These are phyloP conservation scores for Gallirallus australis DNA, from an alignment of 2,797 vertebrate genomes.

Conservation along the genomic window DNA sequence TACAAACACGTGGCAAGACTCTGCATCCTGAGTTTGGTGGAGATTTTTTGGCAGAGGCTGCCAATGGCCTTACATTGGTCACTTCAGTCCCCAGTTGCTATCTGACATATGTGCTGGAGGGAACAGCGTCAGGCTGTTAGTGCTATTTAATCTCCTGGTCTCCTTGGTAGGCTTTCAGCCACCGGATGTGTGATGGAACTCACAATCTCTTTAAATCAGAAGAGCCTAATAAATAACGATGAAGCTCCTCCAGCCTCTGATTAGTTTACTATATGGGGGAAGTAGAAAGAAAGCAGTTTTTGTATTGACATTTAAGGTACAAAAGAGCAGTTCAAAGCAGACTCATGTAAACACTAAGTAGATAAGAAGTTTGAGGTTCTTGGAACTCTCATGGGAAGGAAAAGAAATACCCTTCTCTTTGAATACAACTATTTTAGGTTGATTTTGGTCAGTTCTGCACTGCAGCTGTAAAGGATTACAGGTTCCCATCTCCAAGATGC, in stretches of 20 bases:
- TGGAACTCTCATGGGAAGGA: not conserved
- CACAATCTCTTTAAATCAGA: slow-evolving; percentile 37
- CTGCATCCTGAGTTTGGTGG: not conserved
- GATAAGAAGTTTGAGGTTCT: not conserved
- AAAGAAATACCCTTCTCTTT: not conserved
- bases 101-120: slow-evolving; percentile 40
- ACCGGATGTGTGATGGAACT: slow-evolving; percentile 35
- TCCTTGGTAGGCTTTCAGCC: slow-evolving; percentile 17
- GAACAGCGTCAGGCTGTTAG: not conserved
- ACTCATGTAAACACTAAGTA: not conserved
- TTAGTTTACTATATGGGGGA: slow-evolving; percentile 11
- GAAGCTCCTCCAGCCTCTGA: not conserved
- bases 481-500: not conserved
- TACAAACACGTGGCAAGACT: not conserved
- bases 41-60: not conserved
- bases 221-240: slow-evolving; percentile 56
- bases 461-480: not conserved
- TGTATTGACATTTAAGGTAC: not conserved
- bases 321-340: slow-evolving; percentile 25
- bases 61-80: not conserved
- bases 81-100: not conserved
- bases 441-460: not conserved
- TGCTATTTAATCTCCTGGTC: not conserved
- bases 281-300: slow-evolving; percentile 1
- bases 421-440: not conserved